Evolutionary conservation across 2,113 vertebrate genomes (phyloP).

Genomic region (Theristicus caerulescens): DNA sequence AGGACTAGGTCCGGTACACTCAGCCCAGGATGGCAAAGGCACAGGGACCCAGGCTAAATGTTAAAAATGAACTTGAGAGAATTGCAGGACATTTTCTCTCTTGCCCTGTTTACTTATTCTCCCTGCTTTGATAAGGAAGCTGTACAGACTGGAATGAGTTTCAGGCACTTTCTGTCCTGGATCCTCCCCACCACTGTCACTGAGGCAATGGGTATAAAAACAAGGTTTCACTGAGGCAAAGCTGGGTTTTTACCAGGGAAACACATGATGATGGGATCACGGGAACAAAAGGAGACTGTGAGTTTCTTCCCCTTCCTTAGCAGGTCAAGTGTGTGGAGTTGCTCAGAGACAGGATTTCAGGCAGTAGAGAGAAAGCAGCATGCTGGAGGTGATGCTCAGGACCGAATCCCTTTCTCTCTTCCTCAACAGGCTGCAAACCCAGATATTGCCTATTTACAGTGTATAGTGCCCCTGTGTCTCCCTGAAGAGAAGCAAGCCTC

Average conservation of each 20-base stretch:
- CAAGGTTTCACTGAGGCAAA: neutral
- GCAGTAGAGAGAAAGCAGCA: neutral
- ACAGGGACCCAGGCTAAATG: neutral
- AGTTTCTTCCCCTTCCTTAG: neutral
- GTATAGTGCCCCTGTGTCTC: neutral
- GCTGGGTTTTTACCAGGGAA: neutral
- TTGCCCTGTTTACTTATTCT: neutral
- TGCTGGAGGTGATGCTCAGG: neutral
- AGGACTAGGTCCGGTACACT: neutral
- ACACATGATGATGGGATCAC: neutral
- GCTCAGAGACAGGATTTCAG: neutral
- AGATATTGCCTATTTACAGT: neutral
- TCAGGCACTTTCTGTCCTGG: neutral
- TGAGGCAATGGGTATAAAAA: neutral
- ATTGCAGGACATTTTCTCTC: neutral
- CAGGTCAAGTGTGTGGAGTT: neutral
- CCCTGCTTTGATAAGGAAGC: neutral
- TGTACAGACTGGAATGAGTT: neutral
- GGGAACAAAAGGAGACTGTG: neutral
- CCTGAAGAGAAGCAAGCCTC: conserved; percentile 4
- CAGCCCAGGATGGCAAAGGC: neutral
- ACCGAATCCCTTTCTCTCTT: neutral
- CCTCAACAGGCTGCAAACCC: conserved; percentile 3
- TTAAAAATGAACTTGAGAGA: neutral
- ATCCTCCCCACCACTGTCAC: neutral